Evolutionary conservation across 2,797 vertebrate genomes (phyloP).

Genomic region (Anableps anableps): DNA sequence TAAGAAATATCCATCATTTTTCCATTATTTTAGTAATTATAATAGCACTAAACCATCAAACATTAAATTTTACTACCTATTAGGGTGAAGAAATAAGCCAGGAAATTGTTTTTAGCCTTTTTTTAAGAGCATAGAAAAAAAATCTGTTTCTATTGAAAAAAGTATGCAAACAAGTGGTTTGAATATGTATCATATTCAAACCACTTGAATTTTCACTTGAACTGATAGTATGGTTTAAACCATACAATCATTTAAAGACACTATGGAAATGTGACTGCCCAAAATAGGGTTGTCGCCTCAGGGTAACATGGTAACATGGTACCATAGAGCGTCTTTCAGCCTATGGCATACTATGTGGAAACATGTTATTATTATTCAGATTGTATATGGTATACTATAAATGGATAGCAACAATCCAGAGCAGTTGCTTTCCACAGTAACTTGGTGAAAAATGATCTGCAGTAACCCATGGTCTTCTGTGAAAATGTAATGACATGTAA

Average conservation of each 20-base stretch:
- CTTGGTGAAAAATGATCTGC: not conserved
- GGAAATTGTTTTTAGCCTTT: not conserved
- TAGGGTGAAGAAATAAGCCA: not conserved
- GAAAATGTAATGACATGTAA: not conserved
- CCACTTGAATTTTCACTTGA: too few relatives aligned
- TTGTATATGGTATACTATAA: not conserved
- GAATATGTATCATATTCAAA: too few relatives aligned
- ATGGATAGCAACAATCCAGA: not conserved
- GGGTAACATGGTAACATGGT: not conserved
- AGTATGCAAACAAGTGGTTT: too few relatives aligned
- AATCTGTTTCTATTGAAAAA: not conserved
- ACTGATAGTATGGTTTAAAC: not conserved
- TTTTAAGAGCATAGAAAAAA: too few relatives aligned
- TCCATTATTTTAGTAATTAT: too few relatives aligned
- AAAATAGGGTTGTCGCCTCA: not conserved
- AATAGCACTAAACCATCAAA: not conserved
- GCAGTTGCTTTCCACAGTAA: not conserved
- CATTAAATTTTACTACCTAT: not conserved
- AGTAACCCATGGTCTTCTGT: not conserved
- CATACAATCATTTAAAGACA: not conserved
- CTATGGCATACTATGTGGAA: not conserved
- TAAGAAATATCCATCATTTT: not conserved
- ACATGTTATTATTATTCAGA: not conserved
- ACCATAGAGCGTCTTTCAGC: not conserved
- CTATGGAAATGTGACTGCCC: not conserved